Conservation (phyloP, 2,888 invertebrate genomes). For the Aporophyla lueneburgensis region DNA sequence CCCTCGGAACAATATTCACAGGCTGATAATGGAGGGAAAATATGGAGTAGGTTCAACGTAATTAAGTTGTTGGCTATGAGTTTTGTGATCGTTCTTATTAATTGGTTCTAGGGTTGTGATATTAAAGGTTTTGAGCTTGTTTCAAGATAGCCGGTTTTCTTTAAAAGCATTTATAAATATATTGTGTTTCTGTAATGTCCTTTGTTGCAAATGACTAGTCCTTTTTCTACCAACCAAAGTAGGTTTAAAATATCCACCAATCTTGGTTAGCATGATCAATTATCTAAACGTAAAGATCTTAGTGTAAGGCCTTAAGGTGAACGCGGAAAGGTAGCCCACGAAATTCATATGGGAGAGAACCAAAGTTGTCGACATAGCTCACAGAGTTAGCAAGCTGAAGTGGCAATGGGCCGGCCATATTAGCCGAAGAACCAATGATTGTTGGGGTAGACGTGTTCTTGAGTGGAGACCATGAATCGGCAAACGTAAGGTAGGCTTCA, state of each 20-base stretch:
- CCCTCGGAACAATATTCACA: constrained; percentile 26
- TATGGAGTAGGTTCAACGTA: constrained; percentile 3
- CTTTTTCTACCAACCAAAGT: too few species aligned
- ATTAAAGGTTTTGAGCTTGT: neutral
- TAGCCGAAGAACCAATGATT: too few species aligned
- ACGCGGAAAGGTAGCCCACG: too few species aligned
- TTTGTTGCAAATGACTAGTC: neutral
- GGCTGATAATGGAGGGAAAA: constrained; percentile 22
- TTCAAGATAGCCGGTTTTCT: neutral
- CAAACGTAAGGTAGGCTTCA: too few species aligned
- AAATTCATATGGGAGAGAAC: too few species aligned
- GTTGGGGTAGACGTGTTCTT: too few species aligned
- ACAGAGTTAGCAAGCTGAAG: too few species aligned
- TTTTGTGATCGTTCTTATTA: neutral
- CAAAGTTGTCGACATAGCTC: too few species aligned
- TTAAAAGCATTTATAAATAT: neutral
- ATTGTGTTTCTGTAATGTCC: too few species aligned
- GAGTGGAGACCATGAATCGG: too few species aligned
- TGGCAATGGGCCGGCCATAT: too few species aligned
- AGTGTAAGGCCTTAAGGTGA: neutral
- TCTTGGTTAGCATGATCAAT: neutral
- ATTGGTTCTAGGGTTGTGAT: neutral
- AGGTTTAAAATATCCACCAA: too few species aligned
- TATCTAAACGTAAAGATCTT: neutral
- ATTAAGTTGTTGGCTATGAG: constrained; percentile 18